These are phyloP conservation scores for Peucedramus taeniatus DNA, from an alignment of 2,113 vertebrate species.

Conservation along the genomic window DNA sequence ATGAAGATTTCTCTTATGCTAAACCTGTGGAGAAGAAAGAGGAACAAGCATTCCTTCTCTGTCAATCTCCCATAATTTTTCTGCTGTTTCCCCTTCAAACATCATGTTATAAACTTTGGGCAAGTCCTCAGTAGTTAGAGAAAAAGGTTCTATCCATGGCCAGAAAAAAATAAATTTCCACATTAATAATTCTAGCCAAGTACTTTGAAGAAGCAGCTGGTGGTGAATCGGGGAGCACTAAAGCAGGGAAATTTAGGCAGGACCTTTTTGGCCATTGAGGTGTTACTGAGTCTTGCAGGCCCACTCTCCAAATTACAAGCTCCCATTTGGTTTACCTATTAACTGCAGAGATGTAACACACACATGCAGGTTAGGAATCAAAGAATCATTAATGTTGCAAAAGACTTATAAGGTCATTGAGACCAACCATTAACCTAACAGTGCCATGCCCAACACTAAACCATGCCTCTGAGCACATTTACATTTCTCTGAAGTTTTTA, in stretches of 20 bases:
- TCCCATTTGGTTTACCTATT: neutral
- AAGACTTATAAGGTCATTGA: rapidly evolving
- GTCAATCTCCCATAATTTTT: neutral
- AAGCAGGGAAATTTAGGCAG: neutral
- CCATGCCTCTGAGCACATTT: no score
- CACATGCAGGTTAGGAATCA: neutral
- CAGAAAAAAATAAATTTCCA: neutral
- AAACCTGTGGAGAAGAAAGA: neutral
- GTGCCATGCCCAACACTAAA: no score
- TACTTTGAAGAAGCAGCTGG: neutral
- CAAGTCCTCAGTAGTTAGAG: neutral
- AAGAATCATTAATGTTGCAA: neutral
- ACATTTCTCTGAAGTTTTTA: neutral
- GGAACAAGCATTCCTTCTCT: neutral
- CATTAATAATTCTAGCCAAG: neutral
- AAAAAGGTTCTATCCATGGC: rapidly evolving
- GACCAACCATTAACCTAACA: neutral
- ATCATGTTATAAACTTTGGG: neutral
- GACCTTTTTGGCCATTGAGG: rapidly evolving
- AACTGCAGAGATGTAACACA: neutral
- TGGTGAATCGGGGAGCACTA: neutral
- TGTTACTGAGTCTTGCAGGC: neutral
- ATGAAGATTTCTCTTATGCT: neutral
- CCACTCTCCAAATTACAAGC: neutral
- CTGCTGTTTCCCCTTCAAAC: neutral